Evolutionary conservation across 2,888 invertebrate genomes (phyloP).

Genomic region (Cephus pulcher): DNA sequence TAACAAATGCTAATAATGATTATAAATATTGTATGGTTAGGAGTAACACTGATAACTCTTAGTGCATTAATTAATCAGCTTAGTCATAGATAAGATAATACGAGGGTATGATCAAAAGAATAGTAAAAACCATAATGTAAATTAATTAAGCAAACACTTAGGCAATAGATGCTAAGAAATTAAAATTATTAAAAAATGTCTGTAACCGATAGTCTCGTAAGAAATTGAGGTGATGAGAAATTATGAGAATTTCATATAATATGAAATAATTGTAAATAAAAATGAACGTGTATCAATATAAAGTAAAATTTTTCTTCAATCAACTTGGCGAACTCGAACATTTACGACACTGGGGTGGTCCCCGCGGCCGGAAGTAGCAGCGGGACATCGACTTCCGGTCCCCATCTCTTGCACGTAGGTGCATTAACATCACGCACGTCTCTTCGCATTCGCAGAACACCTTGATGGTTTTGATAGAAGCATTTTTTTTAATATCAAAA

Average conservation of each 20-base stretch:
- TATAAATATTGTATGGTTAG: too few relatives aligned
- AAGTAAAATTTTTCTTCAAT: background rate
- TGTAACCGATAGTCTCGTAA: too few relatives aligned
- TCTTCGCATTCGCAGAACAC: background rate
- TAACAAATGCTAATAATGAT: too few relatives aligned
- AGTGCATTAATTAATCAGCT: too few relatives aligned
- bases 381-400: slow-evolving; percentile 34
- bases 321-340: background rate
- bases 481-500: background rate
- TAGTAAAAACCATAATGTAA: too few relatives aligned
- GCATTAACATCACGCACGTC: slow-evolving; percentile 25
- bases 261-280: background rate
- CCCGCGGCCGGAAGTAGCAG: slow-evolving; percentile 26
- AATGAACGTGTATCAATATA: background rate
- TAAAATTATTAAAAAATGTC: too few relatives aligned
- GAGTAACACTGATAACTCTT: too few relatives aligned
- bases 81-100: too few relatives aligned
- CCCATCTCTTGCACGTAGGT: slow-evolving; percentile 23
- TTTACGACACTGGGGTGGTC: background rate
- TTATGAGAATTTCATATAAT: background rate
- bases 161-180: too few relatives aligned
- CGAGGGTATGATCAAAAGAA: too few relatives aligned
- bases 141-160: too few relatives aligned
- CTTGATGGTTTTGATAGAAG: background rate
- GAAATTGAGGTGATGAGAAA: background rate